Conservation (phyloP, 2,113 vertebrate species). For the Atherinomorus stipes region DNA sequence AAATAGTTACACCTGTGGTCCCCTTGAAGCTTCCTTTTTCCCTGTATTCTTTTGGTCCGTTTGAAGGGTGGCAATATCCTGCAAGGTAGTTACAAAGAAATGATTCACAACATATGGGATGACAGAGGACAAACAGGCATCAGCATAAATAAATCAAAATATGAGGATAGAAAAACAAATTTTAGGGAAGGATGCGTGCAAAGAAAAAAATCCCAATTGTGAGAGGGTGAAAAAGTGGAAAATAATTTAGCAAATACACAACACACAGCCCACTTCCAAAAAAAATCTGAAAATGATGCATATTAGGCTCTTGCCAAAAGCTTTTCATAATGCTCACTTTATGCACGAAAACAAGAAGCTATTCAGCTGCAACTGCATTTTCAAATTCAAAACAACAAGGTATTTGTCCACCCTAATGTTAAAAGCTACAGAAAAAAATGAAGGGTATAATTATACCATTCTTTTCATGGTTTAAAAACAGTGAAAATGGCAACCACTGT, state of each 20-base stretch:
- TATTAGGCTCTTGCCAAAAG: slow-evolving; percentile 13
- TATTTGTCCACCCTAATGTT: neutral
- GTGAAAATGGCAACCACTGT: too few species aligned
- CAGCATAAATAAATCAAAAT: neutral
- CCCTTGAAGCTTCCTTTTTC: neutral
- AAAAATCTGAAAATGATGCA: slow-evolving; percentile 17
- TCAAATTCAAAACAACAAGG: slow-evolving; percentile 27
- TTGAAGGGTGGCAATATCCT: neutral
- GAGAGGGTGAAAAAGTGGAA: neutral
- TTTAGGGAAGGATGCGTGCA: slow-evolving; percentile 1
- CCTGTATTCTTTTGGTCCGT: neutral
- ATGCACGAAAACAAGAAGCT: slow-evolving; percentile 21
- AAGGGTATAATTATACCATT: neutral
- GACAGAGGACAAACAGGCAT: neutral
- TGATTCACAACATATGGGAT: neutral
- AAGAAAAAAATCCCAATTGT: neutral
- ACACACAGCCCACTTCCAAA: neutral
- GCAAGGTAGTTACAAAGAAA: neutral
- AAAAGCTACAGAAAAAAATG: neutral
- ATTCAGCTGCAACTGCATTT: neutral
- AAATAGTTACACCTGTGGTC: neutral
- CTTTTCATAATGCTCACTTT: slow-evolving; percentile 17
- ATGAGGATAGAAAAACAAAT: neutral
- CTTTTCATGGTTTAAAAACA: neutral
- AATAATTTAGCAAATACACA: neutral